Base-by-base conservation (phyloP, 1,140 invertebrate genomes). In the Thaumetopoea pityocampa region DNA sequence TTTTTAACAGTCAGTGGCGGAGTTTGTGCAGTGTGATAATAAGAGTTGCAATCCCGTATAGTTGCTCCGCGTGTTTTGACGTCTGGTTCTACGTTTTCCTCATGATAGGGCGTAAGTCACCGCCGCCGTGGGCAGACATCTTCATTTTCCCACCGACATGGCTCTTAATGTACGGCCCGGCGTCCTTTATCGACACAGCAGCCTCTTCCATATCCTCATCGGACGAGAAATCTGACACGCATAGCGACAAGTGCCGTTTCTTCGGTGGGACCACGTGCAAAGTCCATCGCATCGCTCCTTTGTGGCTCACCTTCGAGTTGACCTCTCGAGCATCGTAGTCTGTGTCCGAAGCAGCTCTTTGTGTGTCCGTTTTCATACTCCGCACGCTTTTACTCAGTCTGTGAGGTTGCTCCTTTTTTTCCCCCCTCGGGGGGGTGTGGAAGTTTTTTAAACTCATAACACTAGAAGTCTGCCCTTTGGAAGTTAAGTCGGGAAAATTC, bases 401-500 rank as follows among this genome's bases (percentile, higher is more conserved):
- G 52, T 71, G 64, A 8, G 29, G 54, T 54, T 59, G 52, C 29
- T 77, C 74, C 62, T 83, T 83, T 81, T 80, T 79, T 55, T 78
- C 77, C 79, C 79, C 77, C 74, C 77, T 79, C 54, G 63, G 77
- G 76, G 79, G 79, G 72, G 51, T 65, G 67, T 76, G 71, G 59
- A 63, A 76, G 77, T 84, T 83, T 83, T 83, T 84, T 84, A 81
- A 62, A 81, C 73, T 78, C 48, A 54, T 64, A 14, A 68, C 62
- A 66, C 66, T 76, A 35, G 73, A 67, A 10, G 68, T 68, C 26
- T 70, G 62, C 7, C 48, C 58, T 50, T 70, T 80, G n/a, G 61
- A 42, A 33, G 71, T 76, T 5, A 81, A 56, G 35, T 80, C 80
- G 9, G 77, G 74, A 71, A 84, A 81, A 57, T 84, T 84, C 44